Conservation (phyloP, 2,113 vertebrate genomes). For the Mungos mungo region DNA sequence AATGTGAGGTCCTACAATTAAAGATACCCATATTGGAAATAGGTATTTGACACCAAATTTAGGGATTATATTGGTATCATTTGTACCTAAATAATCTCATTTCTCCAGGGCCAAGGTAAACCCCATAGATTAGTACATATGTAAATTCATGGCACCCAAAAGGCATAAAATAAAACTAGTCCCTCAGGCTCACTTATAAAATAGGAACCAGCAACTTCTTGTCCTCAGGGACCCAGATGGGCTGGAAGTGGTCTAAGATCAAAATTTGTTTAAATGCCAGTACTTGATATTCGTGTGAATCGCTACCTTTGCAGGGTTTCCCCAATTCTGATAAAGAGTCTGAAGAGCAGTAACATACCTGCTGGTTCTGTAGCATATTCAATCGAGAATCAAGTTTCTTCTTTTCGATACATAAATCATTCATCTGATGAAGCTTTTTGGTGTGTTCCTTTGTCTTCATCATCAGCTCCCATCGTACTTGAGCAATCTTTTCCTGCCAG, state of each 20-base stretch:
- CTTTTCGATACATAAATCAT: conserved; percentile 85
- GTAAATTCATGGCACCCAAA: neutral
- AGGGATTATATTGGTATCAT: neutral
- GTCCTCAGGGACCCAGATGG: neutral
- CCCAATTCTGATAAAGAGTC: neutral
- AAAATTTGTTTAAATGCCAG: neutral
- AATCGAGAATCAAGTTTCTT: conserved; percentile 86
- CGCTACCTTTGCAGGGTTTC: neutral
- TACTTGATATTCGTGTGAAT: neutral
- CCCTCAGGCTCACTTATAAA: neutral
- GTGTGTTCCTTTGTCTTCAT: conserved; percentile 88
- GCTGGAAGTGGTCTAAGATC: neutral
- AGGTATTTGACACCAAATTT: neutral
- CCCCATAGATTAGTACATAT: neutral
- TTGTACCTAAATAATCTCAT: neutral
- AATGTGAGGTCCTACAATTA: neutral
- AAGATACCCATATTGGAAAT: neutral
- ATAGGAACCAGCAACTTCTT: neutral
- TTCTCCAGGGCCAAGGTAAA: neutral
- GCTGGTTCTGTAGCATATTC: conserved; percentile 83
- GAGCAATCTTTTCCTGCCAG: conserved; percentile 86
- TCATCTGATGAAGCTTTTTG: conserved; percentile 83
- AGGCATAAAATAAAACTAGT: neutral
- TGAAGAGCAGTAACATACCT: conserved; percentile 80
- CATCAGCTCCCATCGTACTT: conserved; percentile 81